Conservation (phyloP, 1,140 invertebrate genomes). For the Caerostris extrusa region DNA sequence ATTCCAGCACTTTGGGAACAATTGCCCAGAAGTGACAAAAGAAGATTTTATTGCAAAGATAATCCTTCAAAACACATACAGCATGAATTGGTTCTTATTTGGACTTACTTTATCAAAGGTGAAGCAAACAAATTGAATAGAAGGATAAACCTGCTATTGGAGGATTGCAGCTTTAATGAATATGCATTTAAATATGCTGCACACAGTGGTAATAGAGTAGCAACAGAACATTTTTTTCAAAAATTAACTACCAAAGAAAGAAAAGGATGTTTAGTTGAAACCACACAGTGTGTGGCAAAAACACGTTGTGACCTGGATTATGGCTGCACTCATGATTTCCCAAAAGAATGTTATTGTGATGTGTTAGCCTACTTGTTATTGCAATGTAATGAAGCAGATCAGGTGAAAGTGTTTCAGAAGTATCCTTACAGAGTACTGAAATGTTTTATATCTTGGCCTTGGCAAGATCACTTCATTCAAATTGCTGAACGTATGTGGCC, state of each 20-base stretch:
- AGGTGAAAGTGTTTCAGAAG: conserved; percentile 62
- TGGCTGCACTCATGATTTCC: conserved; percentile 43
- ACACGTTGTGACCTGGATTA: conserved; percentile 34
- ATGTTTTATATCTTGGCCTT: conserved; percentile 64
- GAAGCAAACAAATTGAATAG: conserved; percentile 9
- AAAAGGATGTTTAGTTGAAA: conserved; percentile 56
- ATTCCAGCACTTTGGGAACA: background rate
- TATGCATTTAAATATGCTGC: conserved; percentile 69
- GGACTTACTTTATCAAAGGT: conserved; percentile 35
- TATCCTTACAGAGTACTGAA: conserved; percentile 62
- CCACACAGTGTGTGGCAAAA: conserved; percentile 57
- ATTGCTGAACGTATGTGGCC: conserved; percentile 60
- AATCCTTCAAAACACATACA: background rate
- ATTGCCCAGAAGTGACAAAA: background rate
- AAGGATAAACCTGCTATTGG: background rate
- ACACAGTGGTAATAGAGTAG: conserved; percentile 63
- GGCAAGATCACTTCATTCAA: conserved; percentile 71
- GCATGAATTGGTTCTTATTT: conserved; percentile 36
- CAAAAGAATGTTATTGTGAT: conserved; percentile 70
- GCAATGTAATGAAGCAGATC: conserved; percentile 66
- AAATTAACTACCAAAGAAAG: conserved; percentile 13
- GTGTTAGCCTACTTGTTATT: conserved; percentile 72
- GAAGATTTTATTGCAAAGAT: background rate
- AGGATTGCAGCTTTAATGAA: background rate
- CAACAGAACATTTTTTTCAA: conserved; percentile 59